Conservation (phyloP, 2,113 vertebrate genomes). For the Tautogolabrus adspersus region DNA sequence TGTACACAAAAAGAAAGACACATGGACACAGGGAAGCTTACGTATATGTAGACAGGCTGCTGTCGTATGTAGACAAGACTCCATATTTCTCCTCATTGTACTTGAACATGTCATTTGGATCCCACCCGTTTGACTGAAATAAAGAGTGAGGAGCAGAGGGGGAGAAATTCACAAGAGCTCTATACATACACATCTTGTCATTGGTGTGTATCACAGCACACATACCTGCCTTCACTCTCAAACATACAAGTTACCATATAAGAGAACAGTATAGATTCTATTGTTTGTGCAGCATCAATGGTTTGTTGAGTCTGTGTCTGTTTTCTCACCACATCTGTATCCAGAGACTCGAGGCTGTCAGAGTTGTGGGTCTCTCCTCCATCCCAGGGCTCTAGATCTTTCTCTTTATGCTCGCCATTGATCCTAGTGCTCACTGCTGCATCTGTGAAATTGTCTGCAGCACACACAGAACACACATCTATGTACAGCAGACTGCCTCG, state of each 20-base stretch:
- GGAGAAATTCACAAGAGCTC: neutral
- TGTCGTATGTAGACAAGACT: slow-evolving; percentile 97
- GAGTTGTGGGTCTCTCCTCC: slow-evolving; percentile 89
- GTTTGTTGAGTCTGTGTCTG: neutral
- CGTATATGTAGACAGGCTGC: slow-evolving; percentile 98
- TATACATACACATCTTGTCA: slow-evolving; percentile 1
- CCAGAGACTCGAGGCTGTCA: slow-evolving; percentile 93
- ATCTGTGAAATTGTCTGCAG: slow-evolving; percentile 96
- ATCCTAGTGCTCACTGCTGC: slow-evolving; percentile 92
- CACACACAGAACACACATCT: slow-evolving; percentile 44
- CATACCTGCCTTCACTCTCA: neutral
- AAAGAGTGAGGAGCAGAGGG: slow-evolving; percentile 13
- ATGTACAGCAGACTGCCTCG: slow-evolving; percentile 1
- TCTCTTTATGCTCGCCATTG: slow-evolving; percentile 98
- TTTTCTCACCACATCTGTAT: slow-evolving; percentile 91
- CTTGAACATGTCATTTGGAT: slow-evolving; percentile 99
- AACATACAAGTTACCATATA: neutral
- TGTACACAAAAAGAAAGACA: neutral
- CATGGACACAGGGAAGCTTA: slow-evolving; percentile 79
- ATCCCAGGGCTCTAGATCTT: slow-evolving; percentile 98
- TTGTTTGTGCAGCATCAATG: neutral
- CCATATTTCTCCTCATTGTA: slow-evolving; percentile 99
- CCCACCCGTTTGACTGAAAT: slow-evolving; percentile 96
- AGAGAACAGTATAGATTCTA: neutral
- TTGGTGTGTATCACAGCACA: slow-evolving; percentile 18